Evolutionary conservation across 2,888 invertebrate species (phyloP).

Genomic region (Cheilosia vulpina): DNA sequence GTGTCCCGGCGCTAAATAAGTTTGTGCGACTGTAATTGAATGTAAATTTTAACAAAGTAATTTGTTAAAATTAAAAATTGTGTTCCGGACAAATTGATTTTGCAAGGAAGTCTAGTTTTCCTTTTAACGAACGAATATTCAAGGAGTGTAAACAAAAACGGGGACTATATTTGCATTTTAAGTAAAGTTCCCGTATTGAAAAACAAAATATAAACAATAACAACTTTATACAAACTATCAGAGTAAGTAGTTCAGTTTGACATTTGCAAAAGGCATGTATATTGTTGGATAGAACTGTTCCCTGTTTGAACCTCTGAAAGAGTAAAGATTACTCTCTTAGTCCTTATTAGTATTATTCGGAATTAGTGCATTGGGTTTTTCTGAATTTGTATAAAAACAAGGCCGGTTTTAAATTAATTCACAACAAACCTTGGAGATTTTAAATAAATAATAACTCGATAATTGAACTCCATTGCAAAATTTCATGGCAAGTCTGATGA

Average conservation of each 20-base stretch:
- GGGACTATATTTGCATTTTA: not conserved
- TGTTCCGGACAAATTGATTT: not conserved
- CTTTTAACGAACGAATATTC: not conserved
- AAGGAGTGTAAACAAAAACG: not conserved
- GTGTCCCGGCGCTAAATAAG: slow-evolving; percentile 20
- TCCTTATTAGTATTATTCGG: no score
- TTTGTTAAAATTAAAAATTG: not conserved
- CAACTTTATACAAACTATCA: not conserved
- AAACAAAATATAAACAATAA: not conserved
- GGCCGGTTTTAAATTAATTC: no score
- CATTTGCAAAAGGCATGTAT: slow-evolving; percentile 9
- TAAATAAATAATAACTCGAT: slow-evolving; percentile 21
- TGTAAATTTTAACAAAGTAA: slow-evolving; percentile 12
- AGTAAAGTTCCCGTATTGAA: not conserved
- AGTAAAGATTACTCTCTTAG: no score
- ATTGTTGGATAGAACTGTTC: not conserved
- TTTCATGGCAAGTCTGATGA: slow-evolving; percentile 17
- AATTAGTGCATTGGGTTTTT: no score
- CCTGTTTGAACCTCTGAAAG: no score
- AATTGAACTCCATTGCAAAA: slow-evolving; percentile 27
- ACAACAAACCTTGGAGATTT: not conserved
- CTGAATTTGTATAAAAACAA: no score
- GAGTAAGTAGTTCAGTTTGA: not conserved
- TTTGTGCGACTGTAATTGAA: not conserved
- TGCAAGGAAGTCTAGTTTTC: not conserved